These are phyloP conservation scores for Perca flavescens DNA, from an alignment of 2,113 vertebrate genomes.

Conservation along the genomic window DNA sequence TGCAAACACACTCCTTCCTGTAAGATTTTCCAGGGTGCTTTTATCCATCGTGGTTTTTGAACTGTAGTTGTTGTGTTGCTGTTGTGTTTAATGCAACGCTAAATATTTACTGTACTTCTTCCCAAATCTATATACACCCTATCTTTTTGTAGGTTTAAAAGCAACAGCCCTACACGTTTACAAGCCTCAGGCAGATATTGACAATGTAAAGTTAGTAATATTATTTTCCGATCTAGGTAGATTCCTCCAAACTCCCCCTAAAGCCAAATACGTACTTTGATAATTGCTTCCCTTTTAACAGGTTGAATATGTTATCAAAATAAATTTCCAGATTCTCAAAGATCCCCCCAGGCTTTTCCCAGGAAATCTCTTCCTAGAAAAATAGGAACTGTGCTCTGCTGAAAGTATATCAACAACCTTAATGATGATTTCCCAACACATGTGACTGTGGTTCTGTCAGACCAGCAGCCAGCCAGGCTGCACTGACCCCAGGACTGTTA, in stretches of 20 bases:
- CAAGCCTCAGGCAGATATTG: neutral
- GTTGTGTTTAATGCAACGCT: neutral
- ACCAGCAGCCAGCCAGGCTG: neutral
- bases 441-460: constrained; percentile 2
- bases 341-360: neutral
- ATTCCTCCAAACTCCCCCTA: neutral
- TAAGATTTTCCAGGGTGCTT: neutral
- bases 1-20: neutral
- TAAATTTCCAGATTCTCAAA: neutral
- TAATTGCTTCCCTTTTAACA: neutral
- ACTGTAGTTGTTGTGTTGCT: neutral
- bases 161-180: neutral
- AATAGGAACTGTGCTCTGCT: neutral
- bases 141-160: neutral
- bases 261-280: neutral
- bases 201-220: neutral
- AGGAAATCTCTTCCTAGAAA: constrained; percentile 19
- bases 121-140: neutral
- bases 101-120: neutral
- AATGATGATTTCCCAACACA: constrained; percentile 13
- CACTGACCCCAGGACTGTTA: constrained; percentile 14
- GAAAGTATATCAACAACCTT: neutral
- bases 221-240: neutral
- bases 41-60: neutral
- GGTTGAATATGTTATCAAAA: neutral